Percentiles rank a stretch among this genome's conserved stretches.
Conservation (phyloP, 2,888 invertebrate species). For the Hyalella azteca region DNA sequence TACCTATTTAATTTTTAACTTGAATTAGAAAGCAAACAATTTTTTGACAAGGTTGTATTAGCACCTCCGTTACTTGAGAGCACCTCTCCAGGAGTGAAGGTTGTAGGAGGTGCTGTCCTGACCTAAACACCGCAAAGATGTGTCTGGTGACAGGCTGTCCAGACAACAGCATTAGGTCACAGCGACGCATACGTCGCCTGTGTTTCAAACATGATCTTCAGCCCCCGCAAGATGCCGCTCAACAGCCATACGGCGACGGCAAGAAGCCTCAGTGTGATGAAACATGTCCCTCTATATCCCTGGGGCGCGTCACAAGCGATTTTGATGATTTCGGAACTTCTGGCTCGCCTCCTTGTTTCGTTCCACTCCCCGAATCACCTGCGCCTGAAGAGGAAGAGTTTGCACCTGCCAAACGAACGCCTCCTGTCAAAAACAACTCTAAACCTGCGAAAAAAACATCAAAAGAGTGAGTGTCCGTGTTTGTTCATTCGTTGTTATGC, state of each 20-base stretch:
- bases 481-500: not conserved
- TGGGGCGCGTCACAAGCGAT: not conserved
- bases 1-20: too few species aligned
- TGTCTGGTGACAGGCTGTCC: conserved; percentile 35
- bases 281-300: not conserved
- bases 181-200: conserved; percentile 3
- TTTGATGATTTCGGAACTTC: not conserved
- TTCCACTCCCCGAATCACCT: not conserved
- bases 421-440: not conserved
- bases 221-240: not conserved
- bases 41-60: too few species aligned
- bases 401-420: not conserved
- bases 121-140: not conserved
- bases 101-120: not conserved
- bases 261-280: not conserved
- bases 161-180: conserved; percentile 26
- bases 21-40: too few species aligned
- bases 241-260: not conserved
- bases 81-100: too few species aligned
- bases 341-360: not conserved
- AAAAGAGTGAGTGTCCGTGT: conserved; percentile 10
- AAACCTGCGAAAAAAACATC: not conserved
- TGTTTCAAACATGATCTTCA: conserved; percentile 12
- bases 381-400: not conserved
- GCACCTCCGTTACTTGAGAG: too few species aligned